phyloP scores from a whole-genome alignment of 1,140 invertebrate genomes.

The Brachionus koreanus region DNA sequence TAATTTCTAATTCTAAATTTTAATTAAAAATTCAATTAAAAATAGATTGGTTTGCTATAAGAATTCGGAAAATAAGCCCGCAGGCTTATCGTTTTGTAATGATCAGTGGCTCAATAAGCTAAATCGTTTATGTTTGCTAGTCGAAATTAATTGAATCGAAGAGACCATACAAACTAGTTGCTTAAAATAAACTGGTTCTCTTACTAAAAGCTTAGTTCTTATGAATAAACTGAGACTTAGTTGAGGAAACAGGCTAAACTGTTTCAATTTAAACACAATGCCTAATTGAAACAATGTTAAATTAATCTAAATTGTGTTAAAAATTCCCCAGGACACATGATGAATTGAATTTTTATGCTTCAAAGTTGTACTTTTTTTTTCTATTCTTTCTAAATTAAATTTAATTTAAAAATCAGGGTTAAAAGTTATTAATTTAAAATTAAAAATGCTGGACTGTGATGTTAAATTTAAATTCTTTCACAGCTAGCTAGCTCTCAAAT shows the following conservation, averaged over 20 bases:
- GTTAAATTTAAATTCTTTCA: neutral
- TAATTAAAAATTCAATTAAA: conserved; percentile 7
- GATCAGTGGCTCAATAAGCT: neutral
- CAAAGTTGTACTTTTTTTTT: neutral
- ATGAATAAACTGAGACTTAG: neutral
- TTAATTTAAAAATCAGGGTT: neutral
- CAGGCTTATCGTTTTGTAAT: conserved; percentile 6
- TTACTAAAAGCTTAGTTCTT: neutral
- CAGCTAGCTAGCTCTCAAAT: neutral
- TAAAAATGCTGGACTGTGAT: neutral
- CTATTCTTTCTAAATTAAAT: neutral
- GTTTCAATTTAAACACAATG: neutral
- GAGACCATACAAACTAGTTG: neutral
- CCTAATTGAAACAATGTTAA: neutral
- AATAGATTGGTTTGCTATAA: neutral
- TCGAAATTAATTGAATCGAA: neutral
- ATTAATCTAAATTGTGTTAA: neutral
- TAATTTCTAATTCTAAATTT: neutral
- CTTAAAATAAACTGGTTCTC: neutral
- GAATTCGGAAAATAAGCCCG: neutral
- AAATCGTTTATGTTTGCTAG: neutral
- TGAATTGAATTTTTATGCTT: neutral
- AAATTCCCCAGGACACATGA: neutral
- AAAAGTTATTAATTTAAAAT: neutral
- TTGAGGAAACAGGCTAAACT: neutral